These are phyloP conservation scores for Rhamphomyia laevipes DNA, from an alignment of 2,888 invertebrate species.

Conservation along the genomic window DNA sequence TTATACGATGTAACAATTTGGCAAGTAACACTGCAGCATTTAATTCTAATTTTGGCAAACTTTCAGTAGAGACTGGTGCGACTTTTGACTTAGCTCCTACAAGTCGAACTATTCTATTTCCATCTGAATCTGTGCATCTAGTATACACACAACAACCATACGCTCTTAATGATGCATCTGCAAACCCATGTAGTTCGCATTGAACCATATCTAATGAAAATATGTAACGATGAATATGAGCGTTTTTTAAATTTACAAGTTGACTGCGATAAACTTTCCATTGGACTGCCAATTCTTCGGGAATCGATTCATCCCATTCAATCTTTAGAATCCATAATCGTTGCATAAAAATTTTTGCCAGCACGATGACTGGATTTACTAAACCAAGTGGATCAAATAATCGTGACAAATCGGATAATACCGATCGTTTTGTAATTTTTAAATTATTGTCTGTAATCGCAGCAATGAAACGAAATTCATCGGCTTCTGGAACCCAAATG, in stretches of 20 bases:
- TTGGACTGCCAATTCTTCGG: neutral
- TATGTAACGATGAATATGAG: no score
- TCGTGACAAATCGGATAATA: no score
- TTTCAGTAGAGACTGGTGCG: no score
- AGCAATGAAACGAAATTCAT: no score
- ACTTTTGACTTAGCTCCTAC: slow-evolving; percentile 6
- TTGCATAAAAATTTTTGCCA: slow-evolving; percentile 12
- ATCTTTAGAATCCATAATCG: slow-evolving; percentile 9
- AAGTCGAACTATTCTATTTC: neutral
- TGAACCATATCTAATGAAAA: slow-evolving; percentile 1
- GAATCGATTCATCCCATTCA: slow-evolving; percentile 3
- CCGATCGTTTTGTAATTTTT: no score
- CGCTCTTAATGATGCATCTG: slow-evolving; percentile 11
- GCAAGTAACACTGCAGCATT: slow-evolving; percentile 5
- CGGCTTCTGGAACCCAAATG: slow-evolving; percentile 11
- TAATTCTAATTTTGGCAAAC: slow-evolving; percentile 5
- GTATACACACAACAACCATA: slow-evolving; percentile 11
- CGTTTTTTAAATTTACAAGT: neutral
- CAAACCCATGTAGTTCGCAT: slow-evolving; percentile 9
- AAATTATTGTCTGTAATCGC: no score
- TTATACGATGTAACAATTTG: neutral
- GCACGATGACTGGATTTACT: slow-evolving; percentile 12
- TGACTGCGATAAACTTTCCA: neutral
- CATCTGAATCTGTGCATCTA: neutral
- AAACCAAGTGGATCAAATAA: no score